Evolutionary conservation across 2,797 vertebrate species (phyloP).

Genomic region (Antennarius maculatus): DNA sequence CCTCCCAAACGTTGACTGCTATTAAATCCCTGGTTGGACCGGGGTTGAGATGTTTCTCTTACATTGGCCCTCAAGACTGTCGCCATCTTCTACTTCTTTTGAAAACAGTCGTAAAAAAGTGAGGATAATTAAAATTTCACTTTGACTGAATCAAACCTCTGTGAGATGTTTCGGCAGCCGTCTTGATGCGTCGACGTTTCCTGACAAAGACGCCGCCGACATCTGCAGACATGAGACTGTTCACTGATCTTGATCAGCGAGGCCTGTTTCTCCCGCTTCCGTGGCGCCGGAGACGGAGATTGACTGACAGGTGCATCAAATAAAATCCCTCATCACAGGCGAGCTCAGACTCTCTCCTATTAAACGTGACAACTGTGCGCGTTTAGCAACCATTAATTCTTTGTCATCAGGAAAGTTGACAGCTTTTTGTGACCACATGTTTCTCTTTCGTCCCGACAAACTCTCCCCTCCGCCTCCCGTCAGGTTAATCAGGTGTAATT

Average conservation of each 20-base stretch:
- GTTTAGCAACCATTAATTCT: slow-evolving; percentile 19
- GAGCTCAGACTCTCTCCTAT: slow-evolving; percentile 36
- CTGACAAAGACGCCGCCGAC: slow-evolving; percentile 57
- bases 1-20: not conserved
- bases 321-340: slow-evolving; percentile 53
- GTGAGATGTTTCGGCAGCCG: slow-evolving; percentile 39
- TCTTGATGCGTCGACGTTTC: slow-evolving; percentile 46
- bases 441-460: slow-evolving; percentile 56
- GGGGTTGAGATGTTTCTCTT: no score
- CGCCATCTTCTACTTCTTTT: no score
- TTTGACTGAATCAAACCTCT: slow-evolving; percentile 30
- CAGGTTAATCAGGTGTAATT: slow-evolving; percentile 90
- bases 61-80: no score
- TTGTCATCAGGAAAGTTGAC: slow-evolving; percentile 41
- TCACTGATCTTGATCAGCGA: slow-evolving; percentile 79
- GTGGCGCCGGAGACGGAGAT: slow-evolving; percentile 44
- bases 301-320: slow-evolving; percentile 73
- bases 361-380: slow-evolving; percentile 18
- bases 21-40: no score
- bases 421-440: slow-evolving; percentile 29
- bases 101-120: not conserved
- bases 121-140: slow-evolving; percentile 6
- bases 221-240: slow-evolving; percentile 78
- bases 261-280: slow-evolving; percentile 68
- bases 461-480: slow-evolving; percentile 68